Percentiles rank a stretch among this genome's conserved stretches.
phyloP scores from a whole-genome alignment of 2,113 vertebrate genomes.

The Climacteris rufus region DNA sequence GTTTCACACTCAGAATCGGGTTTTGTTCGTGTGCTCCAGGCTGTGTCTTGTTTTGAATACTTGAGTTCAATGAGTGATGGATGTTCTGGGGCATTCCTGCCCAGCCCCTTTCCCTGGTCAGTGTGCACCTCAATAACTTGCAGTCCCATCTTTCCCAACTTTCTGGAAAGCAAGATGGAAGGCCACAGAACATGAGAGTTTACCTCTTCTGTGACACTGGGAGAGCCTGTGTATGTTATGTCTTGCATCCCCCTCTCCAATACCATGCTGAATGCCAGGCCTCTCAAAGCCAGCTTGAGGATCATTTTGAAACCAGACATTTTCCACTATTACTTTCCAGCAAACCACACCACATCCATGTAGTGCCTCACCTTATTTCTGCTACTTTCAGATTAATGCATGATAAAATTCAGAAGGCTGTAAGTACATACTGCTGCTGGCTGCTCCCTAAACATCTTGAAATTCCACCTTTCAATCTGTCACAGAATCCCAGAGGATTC shows the following conservation, averaged over 20 bases:
- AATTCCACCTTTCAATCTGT: neutral
- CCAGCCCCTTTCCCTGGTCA: neutral
- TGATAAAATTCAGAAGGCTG: neutral
- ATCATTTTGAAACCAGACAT: neutral
- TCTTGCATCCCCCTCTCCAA: neutral
- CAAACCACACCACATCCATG: neutral
- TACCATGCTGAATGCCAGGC: neutral
- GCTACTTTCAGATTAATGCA: neutral
- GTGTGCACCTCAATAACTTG: neutral
- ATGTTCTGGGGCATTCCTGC: neutral
- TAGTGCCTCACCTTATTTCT: neutral
- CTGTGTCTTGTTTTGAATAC: neutral
- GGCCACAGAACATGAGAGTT: neutral
- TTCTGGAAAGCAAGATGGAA: neutral
- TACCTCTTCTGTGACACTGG: neutral
- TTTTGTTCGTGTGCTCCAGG: neutral
- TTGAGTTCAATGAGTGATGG: neutral
- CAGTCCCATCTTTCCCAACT: neutral
- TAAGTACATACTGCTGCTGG: neutral
- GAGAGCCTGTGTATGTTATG: neutral
- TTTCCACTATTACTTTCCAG: neutral
- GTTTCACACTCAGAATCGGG: neutral
- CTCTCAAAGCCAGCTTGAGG: neutral
- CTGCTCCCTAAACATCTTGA: neutral
- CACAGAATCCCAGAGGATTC: neutral